Conservation (phyloP, 1,140 invertebrate genomes). For the Limonius californicus region DNA sequence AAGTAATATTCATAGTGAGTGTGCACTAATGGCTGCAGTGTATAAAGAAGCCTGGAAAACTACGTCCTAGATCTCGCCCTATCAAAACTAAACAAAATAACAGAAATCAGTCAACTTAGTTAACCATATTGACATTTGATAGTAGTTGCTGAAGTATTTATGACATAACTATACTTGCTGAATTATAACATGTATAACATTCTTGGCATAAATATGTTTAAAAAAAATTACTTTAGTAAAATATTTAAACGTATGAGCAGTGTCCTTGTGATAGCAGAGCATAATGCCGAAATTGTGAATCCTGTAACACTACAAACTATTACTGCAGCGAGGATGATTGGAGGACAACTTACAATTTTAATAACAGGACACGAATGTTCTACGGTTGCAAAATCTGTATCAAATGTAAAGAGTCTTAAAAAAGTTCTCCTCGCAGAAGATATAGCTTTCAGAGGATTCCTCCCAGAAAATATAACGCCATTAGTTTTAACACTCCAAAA, state of each 20-base stretch:
- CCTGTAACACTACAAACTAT: slow-evolving; percentile 88
- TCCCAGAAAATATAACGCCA: slow-evolving; percentile 83
- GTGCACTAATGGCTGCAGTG: no score
- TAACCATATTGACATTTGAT: no score
- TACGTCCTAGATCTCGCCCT: no score
- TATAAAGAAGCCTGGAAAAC: no score
- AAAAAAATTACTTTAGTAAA: no score
- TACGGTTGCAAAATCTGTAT: slow-evolving; percentile 73
- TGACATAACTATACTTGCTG: no score
- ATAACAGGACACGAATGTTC: slow-evolving; percentile 85
- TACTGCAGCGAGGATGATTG: slow-evolving; percentile 88
- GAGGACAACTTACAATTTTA: slow-evolving; percentile 84
- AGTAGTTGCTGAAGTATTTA: no score
- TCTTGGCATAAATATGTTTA: no score
- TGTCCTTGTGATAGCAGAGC: slow-evolving; percentile 92
- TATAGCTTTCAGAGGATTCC: slow-evolving; percentile 84
- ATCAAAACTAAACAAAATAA: no score
- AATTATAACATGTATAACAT: no score
- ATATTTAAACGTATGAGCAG: slow-evolving; percentile 72
- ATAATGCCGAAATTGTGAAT: slow-evolving; percentile 81
- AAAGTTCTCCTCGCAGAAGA: slow-evolving; percentile 86
- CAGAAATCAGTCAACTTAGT: no score
- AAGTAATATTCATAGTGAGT: no score
- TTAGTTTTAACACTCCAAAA: slow-evolving; percentile 86
- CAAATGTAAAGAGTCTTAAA: slow-evolving; percentile 78